Evolutionary conservation across 2,888 invertebrate species (phyloP), one percentile per base, ranked within the genome.

Genomic region (Pseudanteris insignis): DNA sequence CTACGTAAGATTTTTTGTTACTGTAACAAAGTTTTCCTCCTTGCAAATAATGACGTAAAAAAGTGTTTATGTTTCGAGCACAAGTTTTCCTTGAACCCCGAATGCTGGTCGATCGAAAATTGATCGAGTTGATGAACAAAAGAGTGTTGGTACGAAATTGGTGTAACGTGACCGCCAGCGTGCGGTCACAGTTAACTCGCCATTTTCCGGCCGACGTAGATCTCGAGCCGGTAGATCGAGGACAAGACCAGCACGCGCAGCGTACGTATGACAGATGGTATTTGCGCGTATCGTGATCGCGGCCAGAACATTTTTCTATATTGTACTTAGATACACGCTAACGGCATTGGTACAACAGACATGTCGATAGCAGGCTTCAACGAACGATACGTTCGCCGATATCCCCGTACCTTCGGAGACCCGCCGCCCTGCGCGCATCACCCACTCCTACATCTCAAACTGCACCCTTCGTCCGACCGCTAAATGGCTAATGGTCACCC

Each of bases 311-410:
- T 69, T 72, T 70, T 71, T 69, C 72, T 72, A 71, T 74, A 74
- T 70, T 66, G 70, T 70, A 64, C 68, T 67, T 70, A 67, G 72
- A 41, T n/a, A n/a, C n/a, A n/a, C n/a, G n/a, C n/a, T n/a, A n/a
- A n/a, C n/a, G 41, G 38, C 24, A n/a, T 43, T 66, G 75, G 74
- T n/a, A n/a, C n/a, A n/a, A n/a, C n/a, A n/a, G 76, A 76, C 75
- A 78, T 78, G 79, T 79, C 79, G 77, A 79, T 78, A 79, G 73
- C 79, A 79, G 78, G 71, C 76, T 71, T 69, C 73, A 70, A 70
- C 69, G 71, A 67, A 68, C 72, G 75, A 75, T 78, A 77, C 75
- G 76, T 75, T 70, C 69, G 66, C 69, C 71, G 74, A 75, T 77
- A 77, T 72, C 69, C 70, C 69, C 70, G 67, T 67, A 68, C 67